Conservation (phyloP, 2,888 invertebrate species). For the Margaritifera margaritifera region DNA sequence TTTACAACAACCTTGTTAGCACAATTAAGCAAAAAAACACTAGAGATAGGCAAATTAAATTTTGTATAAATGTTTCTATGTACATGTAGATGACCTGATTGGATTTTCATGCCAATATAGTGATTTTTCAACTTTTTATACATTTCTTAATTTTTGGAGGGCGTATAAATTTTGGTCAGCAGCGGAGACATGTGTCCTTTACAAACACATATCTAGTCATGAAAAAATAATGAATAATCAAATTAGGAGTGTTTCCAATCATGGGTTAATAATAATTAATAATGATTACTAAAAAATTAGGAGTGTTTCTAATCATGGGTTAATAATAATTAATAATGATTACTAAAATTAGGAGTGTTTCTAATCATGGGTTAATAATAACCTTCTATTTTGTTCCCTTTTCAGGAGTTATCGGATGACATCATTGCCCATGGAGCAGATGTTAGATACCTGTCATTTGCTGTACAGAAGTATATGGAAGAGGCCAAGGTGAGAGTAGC, state of each 20-base stretch:
- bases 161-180: too few relatives aligned
- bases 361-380: background rate
- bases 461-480: slow-evolving; percentile 95
- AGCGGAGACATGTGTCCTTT: too few relatives aligned
- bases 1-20: too few relatives aligned
- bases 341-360: background rate
- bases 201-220: too few relatives aligned
- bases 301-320: background rate
- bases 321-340: background rate
- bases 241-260: background rate
- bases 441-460: slow-evolving; percentile 94
- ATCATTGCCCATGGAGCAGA: slow-evolving; percentile 97
- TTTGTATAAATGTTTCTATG: too few relatives aligned
- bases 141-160: too few relatives aligned
- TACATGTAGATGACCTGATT: too few relatives aligned
- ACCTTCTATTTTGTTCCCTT: slow-evolving; percentile 6
- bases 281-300: background rate
- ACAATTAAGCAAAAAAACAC: too few relatives aligned
- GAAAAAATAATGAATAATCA: too few relatives aligned
- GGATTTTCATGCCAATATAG: too few relatives aligned
- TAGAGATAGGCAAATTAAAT: too few relatives aligned
- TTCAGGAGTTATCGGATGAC: slow-evolving; percentile 61
- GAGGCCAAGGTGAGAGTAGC: slow-evolving; percentile 84
- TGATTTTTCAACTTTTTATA: too few relatives aligned
- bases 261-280: background rate